Base-by-base conservation (phyloP, 2,888 invertebrate species). In the Leucophenga montana region DNA sequence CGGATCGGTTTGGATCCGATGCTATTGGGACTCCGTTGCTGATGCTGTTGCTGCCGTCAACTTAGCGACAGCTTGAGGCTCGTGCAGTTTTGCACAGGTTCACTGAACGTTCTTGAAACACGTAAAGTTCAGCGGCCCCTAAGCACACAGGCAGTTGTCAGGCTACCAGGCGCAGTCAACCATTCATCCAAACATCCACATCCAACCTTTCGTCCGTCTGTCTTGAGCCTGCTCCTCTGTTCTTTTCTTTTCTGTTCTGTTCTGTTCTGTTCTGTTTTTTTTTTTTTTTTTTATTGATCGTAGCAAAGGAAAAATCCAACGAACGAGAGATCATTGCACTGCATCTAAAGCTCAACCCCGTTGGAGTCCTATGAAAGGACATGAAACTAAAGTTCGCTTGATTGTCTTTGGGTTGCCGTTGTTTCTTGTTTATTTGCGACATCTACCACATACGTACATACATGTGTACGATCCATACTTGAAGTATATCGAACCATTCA, bases 71-170 rank as follows among this genome's bases (percentile, higher is more conserved):
- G 14, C 50, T 50, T 50, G n/a, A 50, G 50, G 16, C 18, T 50
- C 59, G 20, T 27, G 20, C n/a, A 14, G 39, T 70, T 56, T 67
- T 56, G 70, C 68, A 62, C 44, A 56, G 67, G 75, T 71, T 73
- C 76, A 74, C 48, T 76, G 78, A 78, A 78, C 77, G 78, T 77
- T 78, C 77, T 78, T 78, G 78, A 78, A 78, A 77, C 72, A 72
- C 72, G 71, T 69, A 70, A 67, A 71, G 78, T 78, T 76, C 77
- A 77, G 66, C 74, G 70, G 67, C 71, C 67, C 50, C 61, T 46
- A n/a, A 27, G 27, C 27, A 27, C 4, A 27, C 27, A 27, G 27
- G 27, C 27, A 3, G 27, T 2, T 4, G 27, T 3, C 27, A n/a
- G n/a, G n/a, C n/a, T n/a, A n/a, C n/a, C n/a, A n/a, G n/a, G n/a